Evolutionary conservation across 2,888 invertebrate genomes (phyloP).

Genomic region (Sclerodermus sp.): DNA sequence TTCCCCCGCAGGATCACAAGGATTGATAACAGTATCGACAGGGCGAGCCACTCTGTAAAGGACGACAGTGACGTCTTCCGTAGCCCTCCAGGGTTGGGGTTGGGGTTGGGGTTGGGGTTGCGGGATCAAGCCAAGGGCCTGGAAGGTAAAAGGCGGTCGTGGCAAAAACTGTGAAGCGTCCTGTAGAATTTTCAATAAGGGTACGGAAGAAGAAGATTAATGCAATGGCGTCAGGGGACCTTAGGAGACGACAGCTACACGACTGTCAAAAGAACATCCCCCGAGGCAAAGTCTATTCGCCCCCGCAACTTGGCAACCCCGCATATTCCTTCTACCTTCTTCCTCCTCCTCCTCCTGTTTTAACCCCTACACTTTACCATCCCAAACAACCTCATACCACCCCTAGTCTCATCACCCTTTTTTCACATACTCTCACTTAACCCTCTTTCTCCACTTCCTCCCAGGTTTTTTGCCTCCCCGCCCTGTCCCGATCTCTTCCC

Average conservation of each 20-base stretch:
- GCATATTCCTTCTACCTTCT: not conserved
- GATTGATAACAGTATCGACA: no score
- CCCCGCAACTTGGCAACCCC: slow-evolving; percentile 2
- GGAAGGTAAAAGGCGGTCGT: slow-evolving; percentile 33
- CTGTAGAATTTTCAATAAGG: slow-evolving; percentile 52
- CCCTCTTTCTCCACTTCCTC: slow-evolving; percentile 5
- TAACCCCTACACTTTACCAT: slow-evolving; percentile 7
- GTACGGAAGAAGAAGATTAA: slow-evolving; percentile 47
- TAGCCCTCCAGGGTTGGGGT: no score
- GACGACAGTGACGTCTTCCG: no score
- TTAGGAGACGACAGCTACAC: slow-evolving; percentile 48
- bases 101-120: no score
- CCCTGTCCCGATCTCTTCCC: not conserved
- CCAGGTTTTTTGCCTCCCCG: slow-evolving; percentile 4
- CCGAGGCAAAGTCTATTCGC: not conserved
- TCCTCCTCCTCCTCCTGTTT: slow-evolving; percentile 1
- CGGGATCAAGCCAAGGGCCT: not conserved
- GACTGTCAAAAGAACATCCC: slow-evolving; percentile 14
- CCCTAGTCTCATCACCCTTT: not conserved
- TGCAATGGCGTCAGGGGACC: slow-evolving; percentile 48
- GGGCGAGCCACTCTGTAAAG: no score
- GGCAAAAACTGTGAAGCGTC: slow-evolving; percentile 41
- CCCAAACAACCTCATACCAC: slow-evolving; percentile 4
- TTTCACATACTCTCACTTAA: not conserved
- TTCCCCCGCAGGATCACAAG: not conserved